A percentile compares a stretch with the other conserved stretches of the same genome.
These are phyloP conservation scores for Eretmocerus hayati DNA, from an alignment of 2,888 invertebrate species.

Conservation along the genomic window DNA sequence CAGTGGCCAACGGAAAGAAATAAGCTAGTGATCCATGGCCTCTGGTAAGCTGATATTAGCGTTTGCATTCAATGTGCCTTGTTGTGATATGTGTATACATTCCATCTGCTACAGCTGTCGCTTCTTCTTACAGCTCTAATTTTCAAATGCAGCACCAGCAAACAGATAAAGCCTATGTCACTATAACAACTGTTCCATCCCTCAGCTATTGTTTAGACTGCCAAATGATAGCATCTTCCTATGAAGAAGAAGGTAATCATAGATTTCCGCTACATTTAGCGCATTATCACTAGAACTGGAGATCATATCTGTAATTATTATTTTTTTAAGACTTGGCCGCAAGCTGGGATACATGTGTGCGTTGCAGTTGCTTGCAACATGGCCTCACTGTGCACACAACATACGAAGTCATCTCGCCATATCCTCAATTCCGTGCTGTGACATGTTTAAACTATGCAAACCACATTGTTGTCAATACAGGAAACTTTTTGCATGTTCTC, in stretches of 20 bases:
- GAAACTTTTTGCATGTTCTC: conserved; percentile 76
- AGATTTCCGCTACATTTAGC: neutral
- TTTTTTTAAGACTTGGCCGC: conserved; percentile 47
- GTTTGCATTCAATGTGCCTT: neutral
- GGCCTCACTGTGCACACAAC: conserved; percentile 88
- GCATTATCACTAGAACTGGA: neutral
- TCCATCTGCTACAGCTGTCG: neutral
- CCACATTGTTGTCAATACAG: conserved; percentile 76
- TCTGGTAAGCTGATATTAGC: conserved; percentile 50
- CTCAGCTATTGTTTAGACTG: conserved; percentile 58
- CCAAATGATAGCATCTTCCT: conserved; percentile 48
- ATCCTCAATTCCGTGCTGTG: conserved; percentile 67
- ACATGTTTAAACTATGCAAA: conserved; percentile 64
- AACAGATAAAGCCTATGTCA: conserved; percentile 55
- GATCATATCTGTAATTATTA: neutral
- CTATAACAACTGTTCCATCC: conserved; percentile 62
- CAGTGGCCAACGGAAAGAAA: conserved; percentile 65
- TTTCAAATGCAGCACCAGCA: conserved; percentile 36
- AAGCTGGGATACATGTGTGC: conserved; percentile 55
- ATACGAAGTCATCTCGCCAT: conserved; percentile 82
- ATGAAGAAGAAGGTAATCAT: conserved; percentile 47
- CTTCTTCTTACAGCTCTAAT: conserved; percentile 32
- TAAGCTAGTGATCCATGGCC: conserved; percentile 62
- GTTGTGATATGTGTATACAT: neutral
- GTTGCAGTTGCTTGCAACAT: conserved; percentile 75